Evolutionary conservation across 2,888 invertebrate genomes (phyloP), one percentile per base, ranked within the genome.

Genomic region (Caenorhabditis imperialis): DNA sequence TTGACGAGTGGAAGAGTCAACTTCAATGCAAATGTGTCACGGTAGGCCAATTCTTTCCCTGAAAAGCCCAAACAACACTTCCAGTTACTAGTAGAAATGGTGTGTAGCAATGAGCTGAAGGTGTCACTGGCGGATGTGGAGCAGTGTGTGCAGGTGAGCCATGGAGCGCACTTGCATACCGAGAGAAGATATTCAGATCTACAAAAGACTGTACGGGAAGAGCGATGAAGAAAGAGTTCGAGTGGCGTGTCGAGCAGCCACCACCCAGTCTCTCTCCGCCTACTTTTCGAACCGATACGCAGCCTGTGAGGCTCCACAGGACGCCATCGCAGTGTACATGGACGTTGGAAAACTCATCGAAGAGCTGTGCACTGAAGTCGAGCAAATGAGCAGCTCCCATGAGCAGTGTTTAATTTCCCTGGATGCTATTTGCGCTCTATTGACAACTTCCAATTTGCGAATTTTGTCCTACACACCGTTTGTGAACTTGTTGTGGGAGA

Each of bases 21-120:
- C 40, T 83, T 6, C 85, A 86, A 48, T 84, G 85, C 37, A 85
- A 86, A 51, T 78, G 82, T 25, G 53, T 86, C 18, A 84, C 85
- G 45, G 83, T 84, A 55, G n/a, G 62, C 25, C 6, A 30, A 30
- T 7, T 12, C 10, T 16, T 18, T 18, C 22, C 18, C 16, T 23
- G n/a, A 33, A 25, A 2, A 22, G 18, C 5, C 30, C 42, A 37
- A 22, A 33, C 47, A 37, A 25, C n/a, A 10, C 20, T 42, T 84
- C 27, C 51, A 84, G 83, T 69, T 86, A 16, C 77, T 86, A 8
- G 86, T 86, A 0, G 84, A 85, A 63, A 75, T 85, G 78, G 78
- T 86, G 22, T 85, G 85, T 35, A 82, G 81, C 47, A 75, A 71
- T 14, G 81, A 84, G 37, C 48, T 85, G 51, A 78, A 74, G 51